Evolutionary conservation across 1,140 invertebrate genomes (phyloP).

Genomic region (Drosophila kurseongensis): DNA sequence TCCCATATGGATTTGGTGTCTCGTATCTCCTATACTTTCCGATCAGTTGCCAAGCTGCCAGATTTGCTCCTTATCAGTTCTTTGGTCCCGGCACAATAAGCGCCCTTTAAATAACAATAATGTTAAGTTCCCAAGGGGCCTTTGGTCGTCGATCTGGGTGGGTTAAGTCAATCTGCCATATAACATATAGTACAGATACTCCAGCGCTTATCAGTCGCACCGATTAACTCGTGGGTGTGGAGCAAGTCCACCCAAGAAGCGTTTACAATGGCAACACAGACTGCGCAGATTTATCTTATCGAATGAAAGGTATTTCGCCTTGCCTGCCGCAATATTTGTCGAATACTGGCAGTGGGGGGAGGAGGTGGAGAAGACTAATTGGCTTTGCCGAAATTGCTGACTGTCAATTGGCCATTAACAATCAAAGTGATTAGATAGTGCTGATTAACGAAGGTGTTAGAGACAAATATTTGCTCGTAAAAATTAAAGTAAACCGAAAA

Average conservation of each 20-base stretch:
- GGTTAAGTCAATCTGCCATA: slow-evolving; percentile 8
- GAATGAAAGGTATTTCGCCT: slow-evolving; percentile 39
- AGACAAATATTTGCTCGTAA: slow-evolving; percentile 10
- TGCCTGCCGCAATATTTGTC: slow-evolving; percentile 36
- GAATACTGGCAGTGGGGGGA: slow-evolving; percentile 1
- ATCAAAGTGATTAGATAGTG: slow-evolving; percentile 35
- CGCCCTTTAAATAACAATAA: background rate
- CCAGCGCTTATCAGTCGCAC: slow-evolving; percentile 18
- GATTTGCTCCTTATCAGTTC: slow-evolving; percentile 10
- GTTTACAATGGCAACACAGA: slow-evolving; percentile 23
- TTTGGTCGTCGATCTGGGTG: slow-evolving; percentile 16
- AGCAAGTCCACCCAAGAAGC: slow-evolving; percentile 22
- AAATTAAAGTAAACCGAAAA: slow-evolving; percentile 8
- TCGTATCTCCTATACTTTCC: background rate
- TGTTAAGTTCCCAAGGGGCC: slow-evolving; percentile 6
- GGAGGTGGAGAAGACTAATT: slow-evolving; percentile 21
- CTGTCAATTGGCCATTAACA: slow-evolving; percentile 46
- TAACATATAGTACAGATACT: slow-evolving; percentile 14
- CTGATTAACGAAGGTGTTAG: slow-evolving; percentile 35
- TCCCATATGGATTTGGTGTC: background rate
- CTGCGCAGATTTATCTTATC: slow-evolving; percentile 51
- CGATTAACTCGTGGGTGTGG: background rate
- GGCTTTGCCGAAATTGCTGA: slow-evolving; percentile 20
- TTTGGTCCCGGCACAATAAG: background rate
- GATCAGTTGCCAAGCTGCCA: background rate